Base-by-base conservation (phyloP, 2,113 vertebrate species). In the Clinocottus analis region DNA sequence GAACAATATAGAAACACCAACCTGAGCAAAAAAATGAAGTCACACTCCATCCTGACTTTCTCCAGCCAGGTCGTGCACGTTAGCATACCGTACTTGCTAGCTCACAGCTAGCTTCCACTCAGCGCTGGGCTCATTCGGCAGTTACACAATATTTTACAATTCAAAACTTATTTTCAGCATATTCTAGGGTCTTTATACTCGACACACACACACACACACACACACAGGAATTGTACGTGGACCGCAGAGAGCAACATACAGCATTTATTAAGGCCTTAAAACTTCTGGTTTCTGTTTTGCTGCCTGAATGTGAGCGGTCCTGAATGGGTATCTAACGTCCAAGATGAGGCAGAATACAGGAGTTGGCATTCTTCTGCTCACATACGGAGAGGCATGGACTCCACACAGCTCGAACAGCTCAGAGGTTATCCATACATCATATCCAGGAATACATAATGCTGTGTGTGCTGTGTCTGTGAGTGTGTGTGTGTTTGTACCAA, bases 371-470 rank as follows among this genome's bases (percentile, higher is more conserved):
- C 19, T 31, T 64, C 53, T 49, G n/a, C 60, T 63, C 43, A 37
- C 81, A 59, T 4, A 41, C 79, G 39, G 75, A 62, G 82, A 70
- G 29, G 47, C 12, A 47, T 21, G 8, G 37, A 73, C 55, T 43
- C 61, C 71, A 60, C 65, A 58, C 55, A 64, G 63, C 39, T 47
- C 75, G 19, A 51, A 49, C 45, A 69, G 71, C 81, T 77, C 55
- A 72, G 62, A 68, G 56, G 70, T 72, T 86, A 65, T 78, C 79
- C 64, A n/a, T 51, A 63, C 51, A 82, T 65, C 67, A 70, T 31
- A 67, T 69, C 68, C 73, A 82, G 47, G 85, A 85, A 79, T 73
- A 73, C 64, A 25, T 43, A 53, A 71, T 49, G 60, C 77, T 78
- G 70, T 33, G 72, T 70, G 41, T 55, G 69, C 62, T 12, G 8